Base-by-base conservation (phyloP, 2,797 vertebrate genomes). In the Acipenser transmontanus region DNA sequence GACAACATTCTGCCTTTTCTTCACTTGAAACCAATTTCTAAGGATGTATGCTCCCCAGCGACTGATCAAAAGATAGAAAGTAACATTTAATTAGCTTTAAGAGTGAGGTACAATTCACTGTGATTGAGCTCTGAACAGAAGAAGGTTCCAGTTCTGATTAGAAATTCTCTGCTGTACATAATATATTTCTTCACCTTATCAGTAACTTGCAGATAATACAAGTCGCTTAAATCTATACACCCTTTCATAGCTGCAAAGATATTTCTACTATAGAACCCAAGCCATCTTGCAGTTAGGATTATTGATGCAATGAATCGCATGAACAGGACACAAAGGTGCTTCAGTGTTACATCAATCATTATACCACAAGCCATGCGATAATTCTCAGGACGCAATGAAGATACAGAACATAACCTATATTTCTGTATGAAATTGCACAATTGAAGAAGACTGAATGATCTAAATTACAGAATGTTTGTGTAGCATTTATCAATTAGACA, bases 1-100 rank as follows among this genome's bases (percentile, higher is more conserved):
- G 2, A 34, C 4, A 34, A 34, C 4, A 34, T 34, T 34, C 34
- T 34, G 34, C 34, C 34, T 34, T 34, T 34, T 34, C 34, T 34
- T 34, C 34, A 34, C 34, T 34, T 34, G 34, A 57, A n/a, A n/a
- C 54, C 1, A 57, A 57, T 57, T 7, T 3, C 54, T 57, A 60
- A 66, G 66, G 69, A 47, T 65, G 62, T 67, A 47, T 71, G 52
- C 65, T 69, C 69, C 62, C 66, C 70, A 67, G 67, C 68, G 1
- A 54, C 47, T 11, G 6, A 57, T 73, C 68, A 71, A 69, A 74
- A 62, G 13, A 20, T 71, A 67, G 48, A 47, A 75, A 74, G 50
- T 52, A 69, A 54, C 59, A 73, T 61, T 50, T 66, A 73, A 74
- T 63, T 69, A 70, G 64, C 62, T 68, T 72, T 56, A 61, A 66